Evolutionary conservation across 1,140 invertebrate species (phyloP), one percentile per base, ranked within the genome.

Genomic region (Drosophila rufa): DNA sequence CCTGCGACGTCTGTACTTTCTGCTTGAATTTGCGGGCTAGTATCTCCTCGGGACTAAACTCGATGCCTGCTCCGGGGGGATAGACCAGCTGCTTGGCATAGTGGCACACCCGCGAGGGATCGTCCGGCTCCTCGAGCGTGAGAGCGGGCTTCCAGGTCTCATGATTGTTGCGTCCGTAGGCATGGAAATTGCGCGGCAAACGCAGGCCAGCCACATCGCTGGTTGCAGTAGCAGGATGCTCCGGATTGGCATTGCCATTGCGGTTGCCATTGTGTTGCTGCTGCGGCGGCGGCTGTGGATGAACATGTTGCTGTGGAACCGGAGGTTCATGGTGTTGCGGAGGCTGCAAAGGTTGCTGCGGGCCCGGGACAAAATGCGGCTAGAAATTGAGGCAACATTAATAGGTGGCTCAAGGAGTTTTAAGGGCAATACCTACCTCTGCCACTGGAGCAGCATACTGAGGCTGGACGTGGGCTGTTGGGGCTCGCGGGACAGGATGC

Each of bases 101-200:
- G 9, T 85, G 80, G 62, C 92, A 93, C 15, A 87, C 61, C 12
- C 81, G 75, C 48, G 84, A 83, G 2, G 91, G 91, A 75, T 93
- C 92, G 15, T 87, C 92, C 2, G 92, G 92, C 27, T 93, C 92
- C 27, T 93, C 92, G 1, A 93, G 67, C 22, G 82, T 92, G 19
- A 93, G 25, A 15, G 89, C 84, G n/a, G 86, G 92, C 59, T 91
- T 92, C 92, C 92, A 93, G 27, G 81, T 85, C 66, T 93, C 92
- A 62, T 92, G 79, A 47, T 92, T 92, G 60, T 93, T 93, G 36
- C 80, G 87, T 17, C 84, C 86, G 47, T 81, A 91, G 0, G 79
- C 61, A 42, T 89, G 78, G 59, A 93, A 93, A 70, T 92, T 92
- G 17, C 79, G 79, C 12, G 92, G 92, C 43, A 82, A 74, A 9